phyloP scores from a whole-genome alignment of 1,140 invertebrate species.

The Heterodera carotae region DNA sequence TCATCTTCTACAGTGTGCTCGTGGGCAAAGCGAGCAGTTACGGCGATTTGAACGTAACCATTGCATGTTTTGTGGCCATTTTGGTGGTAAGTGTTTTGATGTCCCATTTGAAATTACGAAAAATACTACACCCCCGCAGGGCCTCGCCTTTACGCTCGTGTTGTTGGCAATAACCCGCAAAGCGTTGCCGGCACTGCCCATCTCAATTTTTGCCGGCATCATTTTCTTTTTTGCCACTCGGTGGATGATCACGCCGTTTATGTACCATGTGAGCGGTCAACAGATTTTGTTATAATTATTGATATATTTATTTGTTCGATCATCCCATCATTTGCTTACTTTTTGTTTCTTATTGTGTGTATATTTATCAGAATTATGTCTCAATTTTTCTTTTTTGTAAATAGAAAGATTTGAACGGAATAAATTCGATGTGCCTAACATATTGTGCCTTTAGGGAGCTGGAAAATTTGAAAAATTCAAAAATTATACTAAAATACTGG shows the following conservation, averaged over 20 bases:
- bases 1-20: constrained; percentile 97
- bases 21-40: constrained; percentile 97
- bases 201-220: constrained; percentile 95
- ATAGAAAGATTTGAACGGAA: too few species aligned
- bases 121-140: constrained; percentile 71
- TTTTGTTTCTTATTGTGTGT: too few species aligned
- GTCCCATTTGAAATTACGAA: too few species aligned
- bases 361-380: too few species aligned
- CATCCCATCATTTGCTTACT: too few species aligned
- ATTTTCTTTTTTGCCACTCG: constrained; percentile 89
- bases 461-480: too few species aligned
- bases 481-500: too few species aligned
- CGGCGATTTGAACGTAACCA: constrained; percentile 97
- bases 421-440: too few species aligned
- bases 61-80: constrained; percentile 97
- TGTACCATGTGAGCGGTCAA: constrained; percentile 37
- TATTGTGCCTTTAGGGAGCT: too few species aligned
- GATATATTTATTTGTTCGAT: too few species aligned
- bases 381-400: too few species aligned
- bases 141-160: constrained; percentile 89
- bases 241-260: constrained; percentile 86
- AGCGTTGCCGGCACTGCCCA: constrained; percentile 92
- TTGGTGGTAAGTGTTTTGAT: constrained; percentile 80
- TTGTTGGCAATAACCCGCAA: constrained; percentile 93
- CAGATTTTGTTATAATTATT: constrained; percentile 46